Conservation (phyloP, 2,113 vertebrate genomes). For the Theristicus caerulescens region DNA sequence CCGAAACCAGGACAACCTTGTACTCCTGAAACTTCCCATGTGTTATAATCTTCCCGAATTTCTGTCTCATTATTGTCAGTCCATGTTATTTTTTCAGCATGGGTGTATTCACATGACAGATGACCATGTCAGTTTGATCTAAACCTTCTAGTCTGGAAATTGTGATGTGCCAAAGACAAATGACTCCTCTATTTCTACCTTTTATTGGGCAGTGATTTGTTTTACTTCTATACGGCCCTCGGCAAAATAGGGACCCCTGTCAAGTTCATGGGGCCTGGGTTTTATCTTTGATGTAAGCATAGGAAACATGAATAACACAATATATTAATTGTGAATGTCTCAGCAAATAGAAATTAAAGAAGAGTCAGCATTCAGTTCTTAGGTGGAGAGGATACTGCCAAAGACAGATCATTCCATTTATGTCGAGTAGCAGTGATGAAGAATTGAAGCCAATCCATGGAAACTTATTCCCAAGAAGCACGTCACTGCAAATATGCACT, state of each 20-base stretch:
- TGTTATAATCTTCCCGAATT: background rate
- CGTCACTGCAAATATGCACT: accelerated
- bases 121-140: background rate
- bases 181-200: background rate
- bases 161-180: background rate
- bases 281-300: background rate
- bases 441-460: background rate
- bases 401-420: background rate
- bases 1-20: no score
- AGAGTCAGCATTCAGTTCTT: background rate
- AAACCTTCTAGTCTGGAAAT: background rate
- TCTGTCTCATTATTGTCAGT: background rate
- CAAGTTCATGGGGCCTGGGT: background rate
- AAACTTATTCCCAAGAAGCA: background rate
- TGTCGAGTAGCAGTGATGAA: background rate
- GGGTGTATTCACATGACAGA: background rate
- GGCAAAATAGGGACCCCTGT: background rate
- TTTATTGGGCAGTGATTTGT: background rate
- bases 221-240: background rate
- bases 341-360: background rate
- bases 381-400: background rate
- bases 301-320: background rate
- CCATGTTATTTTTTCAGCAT: background rate
- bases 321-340: background rate
- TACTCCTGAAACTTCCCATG: background rate